Evolutionary conservation across 2,888 invertebrate genomes (phyloP).

Genomic region (Hyposoter didymator): DNA sequence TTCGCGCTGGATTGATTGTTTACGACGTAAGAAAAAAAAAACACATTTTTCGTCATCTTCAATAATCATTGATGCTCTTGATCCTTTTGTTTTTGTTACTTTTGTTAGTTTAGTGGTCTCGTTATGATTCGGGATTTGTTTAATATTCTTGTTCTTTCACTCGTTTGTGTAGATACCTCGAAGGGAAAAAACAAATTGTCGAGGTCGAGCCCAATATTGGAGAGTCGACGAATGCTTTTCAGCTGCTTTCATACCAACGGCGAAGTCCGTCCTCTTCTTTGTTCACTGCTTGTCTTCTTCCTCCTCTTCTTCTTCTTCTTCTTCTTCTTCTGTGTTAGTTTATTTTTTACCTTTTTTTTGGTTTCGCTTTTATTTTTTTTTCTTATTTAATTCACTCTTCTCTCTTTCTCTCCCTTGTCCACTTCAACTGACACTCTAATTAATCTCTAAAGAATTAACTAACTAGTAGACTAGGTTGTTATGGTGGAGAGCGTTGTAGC

Average conservation of each 20-base stretch:
- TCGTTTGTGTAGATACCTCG: slow-evolving; percentile 53
- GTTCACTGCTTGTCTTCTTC: slow-evolving; percentile 32
- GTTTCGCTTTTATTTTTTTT: slow-evolving; percentile 26
- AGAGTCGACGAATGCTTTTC: slow-evolving; percentile 42
- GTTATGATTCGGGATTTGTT: slow-evolving; percentile 2
- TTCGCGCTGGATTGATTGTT: slow-evolving; percentile 46
- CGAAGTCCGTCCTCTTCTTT: slow-evolving; percentile 57
- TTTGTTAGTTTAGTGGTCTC: slow-evolving; percentile 12
- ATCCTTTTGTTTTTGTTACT: slow-evolving; percentile 42
- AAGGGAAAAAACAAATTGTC: slow-evolving; percentile 5
- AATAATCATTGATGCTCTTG: slow-evolving; percentile 52
- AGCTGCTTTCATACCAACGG: slow-evolving; percentile 48
- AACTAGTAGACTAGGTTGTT: slow-evolving; percentile 86
- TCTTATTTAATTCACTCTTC: slow-evolving; percentile 38
- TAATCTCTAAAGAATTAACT: slow-evolving; percentile 88
- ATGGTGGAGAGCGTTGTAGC: slow-evolving; percentile 82
- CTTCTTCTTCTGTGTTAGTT: slow-evolving; percentile 37
- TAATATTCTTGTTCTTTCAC: slow-evolving; percentile 27
- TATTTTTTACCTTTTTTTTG: slow-evolving; percentile 1
- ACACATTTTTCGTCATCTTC: slow-evolving; percentile 38
- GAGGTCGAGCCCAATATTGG: slow-evolving; percentile 50
- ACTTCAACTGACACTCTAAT: slow-evolving; percentile 85
- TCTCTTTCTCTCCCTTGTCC: slow-evolving; percentile 57
- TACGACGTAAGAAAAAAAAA: slow-evolving; percentile 25
- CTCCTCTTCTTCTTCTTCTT: slow-evolving; percentile 31